A percentile compares a stretch with the other conserved stretches of the same genome.
phyloP scores from a whole-genome alignment of 2,888 invertebrate species.

The Stratiomys singularior region DNA sequence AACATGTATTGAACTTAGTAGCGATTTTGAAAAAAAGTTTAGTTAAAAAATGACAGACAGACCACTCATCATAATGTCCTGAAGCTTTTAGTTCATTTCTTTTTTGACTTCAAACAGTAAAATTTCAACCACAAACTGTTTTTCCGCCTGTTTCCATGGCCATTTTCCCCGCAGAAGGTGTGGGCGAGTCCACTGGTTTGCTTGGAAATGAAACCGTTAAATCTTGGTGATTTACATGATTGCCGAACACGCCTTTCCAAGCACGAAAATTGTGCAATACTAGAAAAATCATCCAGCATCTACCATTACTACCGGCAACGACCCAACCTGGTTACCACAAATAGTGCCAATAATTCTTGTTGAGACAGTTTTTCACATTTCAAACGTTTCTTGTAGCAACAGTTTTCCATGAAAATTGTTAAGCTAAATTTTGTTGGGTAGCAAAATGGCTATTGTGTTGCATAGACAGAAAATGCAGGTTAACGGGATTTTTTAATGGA shows the following conservation, averaged over 20 bases:
- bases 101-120: neutral
- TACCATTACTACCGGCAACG: neutral
- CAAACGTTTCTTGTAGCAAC: neutral
- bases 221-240: constrained; percentile 11
- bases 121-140: neutral
- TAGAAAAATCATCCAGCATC: neutral
- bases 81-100: no score
- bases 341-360: neutral
- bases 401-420: neutral
- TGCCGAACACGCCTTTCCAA: constrained; percentile 3
- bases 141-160: neutral
- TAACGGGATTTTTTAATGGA: no score
- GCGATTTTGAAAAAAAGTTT: no score
- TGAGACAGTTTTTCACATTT: neutral
- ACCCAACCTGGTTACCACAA: neutral
- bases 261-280: constrained; percentile 1
- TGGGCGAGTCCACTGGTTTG: neutral
- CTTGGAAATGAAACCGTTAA: neutral
- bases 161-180: neutral
- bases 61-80: no score
- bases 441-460: no score
- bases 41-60: no score
- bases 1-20: no score
- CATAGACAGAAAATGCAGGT: no score
- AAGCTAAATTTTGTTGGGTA: no score